These are phyloP conservation scores for Chrysopilus asiliformis DNA, from an alignment of 2,888 invertebrate species.

Conservation along the genomic window DNA sequence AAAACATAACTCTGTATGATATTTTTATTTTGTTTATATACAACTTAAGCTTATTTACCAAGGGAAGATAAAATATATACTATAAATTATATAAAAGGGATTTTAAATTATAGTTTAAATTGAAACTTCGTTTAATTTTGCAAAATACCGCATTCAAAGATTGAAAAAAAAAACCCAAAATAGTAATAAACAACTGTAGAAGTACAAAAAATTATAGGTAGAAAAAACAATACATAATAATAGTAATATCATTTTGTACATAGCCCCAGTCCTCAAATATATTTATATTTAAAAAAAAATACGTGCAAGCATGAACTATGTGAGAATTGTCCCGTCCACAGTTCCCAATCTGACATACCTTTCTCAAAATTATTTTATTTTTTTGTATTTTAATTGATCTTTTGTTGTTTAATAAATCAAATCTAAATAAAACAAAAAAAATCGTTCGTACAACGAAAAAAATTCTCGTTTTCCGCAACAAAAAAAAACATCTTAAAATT, in stretches of 20 bases:
- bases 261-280: constrained; percentile 17
- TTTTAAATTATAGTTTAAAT: no score
- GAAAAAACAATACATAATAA: constrained; percentile 10
- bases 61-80: no score
- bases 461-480: no score
- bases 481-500: no score
- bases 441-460: no score
- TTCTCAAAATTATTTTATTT: constrained; percentile 21
- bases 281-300: constrained; percentile 15
- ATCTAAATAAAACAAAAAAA: no score
- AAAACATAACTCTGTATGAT: not conserved
- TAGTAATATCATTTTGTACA: constrained; percentile 11
- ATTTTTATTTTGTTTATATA: constrained; percentile 21
- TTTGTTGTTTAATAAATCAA: no score
- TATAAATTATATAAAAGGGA: no score
- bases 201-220: constrained; percentile 7
- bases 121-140: no score
- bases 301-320: constrained; percentile 39
- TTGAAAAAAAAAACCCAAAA: constrained; percentile 11
- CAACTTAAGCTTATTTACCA: constrained; percentile 21
- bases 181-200: constrained; percentile 16
- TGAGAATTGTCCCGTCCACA: constrained; percentile 64
- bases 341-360: constrained; percentile 56
- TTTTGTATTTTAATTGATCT: no score
- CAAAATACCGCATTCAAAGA: constrained; percentile 12